phyloP scores from a whole-genome alignment of 2,888 invertebrate genomes.

The Marasmarcha lunaedactyla region DNA sequence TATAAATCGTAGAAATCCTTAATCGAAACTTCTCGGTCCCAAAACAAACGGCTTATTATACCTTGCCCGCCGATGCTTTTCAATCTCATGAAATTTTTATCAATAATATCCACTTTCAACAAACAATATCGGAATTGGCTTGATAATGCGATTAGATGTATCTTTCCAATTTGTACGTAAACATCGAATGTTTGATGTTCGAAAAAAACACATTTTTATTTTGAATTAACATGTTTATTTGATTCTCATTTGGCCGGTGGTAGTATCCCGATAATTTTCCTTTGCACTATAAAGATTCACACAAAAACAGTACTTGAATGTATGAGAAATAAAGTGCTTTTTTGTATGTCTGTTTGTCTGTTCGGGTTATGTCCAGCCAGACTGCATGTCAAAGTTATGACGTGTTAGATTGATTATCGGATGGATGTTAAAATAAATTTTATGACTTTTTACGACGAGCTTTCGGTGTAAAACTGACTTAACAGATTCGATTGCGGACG shows the following conservation, averaged over 20 bases:
- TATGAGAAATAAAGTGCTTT: conserved; percentile 19
- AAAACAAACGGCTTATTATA: too few species aligned
- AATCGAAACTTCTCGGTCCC: too few species aligned
- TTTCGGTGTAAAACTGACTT: conserved; percentile 49
- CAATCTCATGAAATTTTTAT: conserved; percentile 19
- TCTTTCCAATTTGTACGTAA: conserved; percentile 55
- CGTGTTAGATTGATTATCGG: conserved; percentile 72
- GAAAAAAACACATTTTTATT: conserved; percentile 51
- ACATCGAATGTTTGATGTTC: conserved; percentile 38
- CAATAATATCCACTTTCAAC: conserved; percentile 17
- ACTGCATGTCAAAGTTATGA: conserved; percentile 70
- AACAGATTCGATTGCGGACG: conserved; percentile 46
- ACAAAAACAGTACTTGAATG: background rate
- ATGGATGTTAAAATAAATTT: conserved; percentile 71
- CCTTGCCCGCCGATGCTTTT: too few species aligned
- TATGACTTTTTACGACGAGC: conserved; percentile 64
- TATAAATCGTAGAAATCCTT: too few species aligned
- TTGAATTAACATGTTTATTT: conserved; percentile 67
- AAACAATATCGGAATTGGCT: conserved; percentile 32
- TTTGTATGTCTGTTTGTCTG: conserved; percentile 19
- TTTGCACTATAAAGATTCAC: conserved; percentile 22
- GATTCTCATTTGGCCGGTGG: conserved; percentile 56
- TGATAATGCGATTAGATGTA: conserved; percentile 37
- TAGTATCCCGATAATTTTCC: conserved; percentile 38
- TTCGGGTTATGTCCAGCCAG: conserved; percentile 45